Evolutionary conservation across 2,113 vertebrate species (phyloP), one percentile per base, ranked within the genome.

Genomic region (Saguinus imperator): DNA sequence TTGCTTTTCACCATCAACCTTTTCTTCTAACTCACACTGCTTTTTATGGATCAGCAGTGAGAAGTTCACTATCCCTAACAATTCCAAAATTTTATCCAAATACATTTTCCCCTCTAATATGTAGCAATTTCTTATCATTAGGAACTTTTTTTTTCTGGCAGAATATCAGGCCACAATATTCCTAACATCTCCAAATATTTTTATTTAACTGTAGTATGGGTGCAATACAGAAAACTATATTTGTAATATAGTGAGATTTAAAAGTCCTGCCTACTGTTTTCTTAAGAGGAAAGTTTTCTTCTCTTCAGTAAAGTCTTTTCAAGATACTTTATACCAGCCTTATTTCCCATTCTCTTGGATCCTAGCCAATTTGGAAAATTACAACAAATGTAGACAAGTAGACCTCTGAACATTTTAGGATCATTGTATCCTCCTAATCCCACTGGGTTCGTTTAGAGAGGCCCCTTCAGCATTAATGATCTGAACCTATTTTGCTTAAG

Each of bases 71-170:
- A 6, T 72, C 23, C 17, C 50, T 48, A 85, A 57, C 20, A 95
- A 92, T 50, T 68, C 81, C 81, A 92, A 50, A 37, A 75, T 57
- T 95, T 91, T 85, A 84, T 83, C 16, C 27, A 85, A 77, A 61
- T 40, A 58, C 20, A 13, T 75, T 89, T 87, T n/a, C 25, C 29
- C 10, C 37, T 96, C 29, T 4, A 80, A 17, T 89, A 27, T 45
- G 32, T 48, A 81, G 23, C 12, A 52, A 29, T 87, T 86, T 97
- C 35, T 92, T 96, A 86, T 64, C 11, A 45, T 64, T 86, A 83
- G 40, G 68, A 94, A 12, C 35, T 75, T 43, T 68, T 80, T 76
- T 17, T 32, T 61, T 9, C 29, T 7, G 23, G 40, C 29, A 87
- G 18, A 72, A 8, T 80, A 50, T 23, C 27, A 73, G 64, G 37